Conservation (phyloP, 2,797 vertebrate genomes). For the Aselliscus stoliczkanus region DNA sequence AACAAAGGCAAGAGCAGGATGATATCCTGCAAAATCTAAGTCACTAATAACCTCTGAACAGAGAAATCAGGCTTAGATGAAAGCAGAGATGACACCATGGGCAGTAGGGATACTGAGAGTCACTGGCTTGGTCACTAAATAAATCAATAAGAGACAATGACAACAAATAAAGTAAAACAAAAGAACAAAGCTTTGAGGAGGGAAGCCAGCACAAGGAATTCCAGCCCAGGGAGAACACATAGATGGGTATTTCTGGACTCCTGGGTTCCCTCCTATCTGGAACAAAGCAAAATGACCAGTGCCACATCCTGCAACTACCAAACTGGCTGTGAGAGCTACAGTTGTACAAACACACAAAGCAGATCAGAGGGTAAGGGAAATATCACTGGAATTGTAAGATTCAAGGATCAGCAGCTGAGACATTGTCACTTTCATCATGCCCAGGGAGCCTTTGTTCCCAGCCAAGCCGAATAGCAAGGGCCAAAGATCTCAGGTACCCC, state of each 20-base stretch:
- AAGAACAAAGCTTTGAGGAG: not conserved
- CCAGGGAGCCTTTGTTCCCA: not conserved
- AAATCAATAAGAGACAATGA: not conserved
- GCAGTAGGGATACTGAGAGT: not conserved
- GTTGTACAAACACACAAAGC: not conserved
- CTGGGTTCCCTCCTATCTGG: not conserved
- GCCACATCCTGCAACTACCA: not conserved
- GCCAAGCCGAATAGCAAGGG: not conserved
- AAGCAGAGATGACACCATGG: not conserved
- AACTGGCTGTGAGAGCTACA: not conserved
- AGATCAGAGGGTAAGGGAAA: not conserved
- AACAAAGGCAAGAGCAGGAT: not conserved
- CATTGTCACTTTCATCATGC: not conserved
- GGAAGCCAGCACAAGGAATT: not conserved
- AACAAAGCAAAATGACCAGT: not conserved
- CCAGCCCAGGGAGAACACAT: not conserved
- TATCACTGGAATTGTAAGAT: not conserved
- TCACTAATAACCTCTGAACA: not conserved
- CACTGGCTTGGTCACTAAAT: not conserved
- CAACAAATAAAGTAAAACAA: not conserved
- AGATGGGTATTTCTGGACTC: not conserved
- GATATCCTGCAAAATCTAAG: not conserved
- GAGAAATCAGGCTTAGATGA: not conserved
- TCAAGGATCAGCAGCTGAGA: not conserved
- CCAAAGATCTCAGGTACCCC: not conserved